Conservation (phyloP, 2,113 vertebrate genomes). For the Oreochromis aureus region DNA sequence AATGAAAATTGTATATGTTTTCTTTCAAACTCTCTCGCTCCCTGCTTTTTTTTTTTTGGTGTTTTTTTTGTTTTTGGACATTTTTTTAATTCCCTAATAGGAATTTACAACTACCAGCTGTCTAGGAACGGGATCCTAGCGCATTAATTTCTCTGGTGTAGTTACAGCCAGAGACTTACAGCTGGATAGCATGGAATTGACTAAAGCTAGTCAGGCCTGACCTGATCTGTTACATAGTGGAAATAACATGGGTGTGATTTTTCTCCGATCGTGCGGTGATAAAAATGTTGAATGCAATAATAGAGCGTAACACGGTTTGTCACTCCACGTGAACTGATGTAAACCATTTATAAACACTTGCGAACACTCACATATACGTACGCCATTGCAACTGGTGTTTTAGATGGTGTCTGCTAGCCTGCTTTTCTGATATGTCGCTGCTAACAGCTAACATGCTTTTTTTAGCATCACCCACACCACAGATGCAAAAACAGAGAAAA, state of each 20-base stretch:
- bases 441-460: not conserved
- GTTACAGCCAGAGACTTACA: conserved; percentile 49
- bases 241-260: not conserved
- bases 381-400: not conserved
- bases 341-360: conserved; percentile 29
- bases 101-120: conserved; percentile 64
- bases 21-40: conserved; percentile 48
- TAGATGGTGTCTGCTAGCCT: conserved; percentile 1
- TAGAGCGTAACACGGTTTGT: not conserved
- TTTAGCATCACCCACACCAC: not conserved
- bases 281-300: not conserved
- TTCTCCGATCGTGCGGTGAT: not conserved
- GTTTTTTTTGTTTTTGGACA: not conserved
- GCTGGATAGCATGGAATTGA: conserved; percentile 12
- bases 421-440: not conserved
- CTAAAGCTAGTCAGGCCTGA: conserved; percentile 1
- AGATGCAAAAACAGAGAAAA: not conserved
- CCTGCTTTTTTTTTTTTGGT: not conserved
- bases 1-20: conserved; percentile 71
- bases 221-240: not conserved
- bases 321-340: not conserved
- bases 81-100: conserved; percentile 34
- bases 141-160: conserved; percentile 49
- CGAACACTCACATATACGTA: not conserved
- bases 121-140: conserved; percentile 64